Base-by-base conservation (phyloP, 2,888 invertebrate genomes). In the Scotopteryx bipunctaria region DNA sequence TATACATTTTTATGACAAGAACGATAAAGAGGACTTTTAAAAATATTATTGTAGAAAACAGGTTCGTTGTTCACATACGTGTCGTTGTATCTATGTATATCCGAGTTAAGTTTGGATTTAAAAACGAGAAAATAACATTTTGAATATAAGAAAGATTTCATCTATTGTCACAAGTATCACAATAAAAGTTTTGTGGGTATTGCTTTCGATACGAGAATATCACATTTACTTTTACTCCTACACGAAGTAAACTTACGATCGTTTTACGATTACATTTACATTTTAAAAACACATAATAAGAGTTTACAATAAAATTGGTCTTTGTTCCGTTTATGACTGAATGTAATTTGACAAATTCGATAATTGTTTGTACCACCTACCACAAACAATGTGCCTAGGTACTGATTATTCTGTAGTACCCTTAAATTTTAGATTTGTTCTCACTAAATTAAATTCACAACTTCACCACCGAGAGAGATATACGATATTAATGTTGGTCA, bases 231-330 rank as follows among this genome's bases (percentile, higher is more conserved):
- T 41, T 6, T 67, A 61, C 59, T 44, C 59, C 74, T 79, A 79
- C 76, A 72, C 72, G 11, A 4, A 25, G 73, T 66, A 74, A 77
- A 76, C 67, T 76, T 69, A 9, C 27, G 5, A 4, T 60, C 61
- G 59, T 76, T 83, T 81, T 79, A 83, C 78, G 74, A 78, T 76
- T 79, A 73, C 80, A 81, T 81, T 82, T 82, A 80, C 78, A 82
- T 82, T 77, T 76, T 75, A 77, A 82, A 80, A 73, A 69, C 70
- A 65, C 68, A 65, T 69, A 37, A 65, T 81, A 83, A 79, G 79
- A 73, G 74, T 69, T 70, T 63, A 60, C 66, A 71, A 77, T 63
- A 60, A 66, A 71, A 77, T 73, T 71, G 73, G 73, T 75, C 68
- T 73, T 71, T 67, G 64, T 72, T 72, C 73, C 55, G 56, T 67